Conservation (phyloP, 2,888 invertebrate species). For the Eupithecia subfuscata region DNA sequence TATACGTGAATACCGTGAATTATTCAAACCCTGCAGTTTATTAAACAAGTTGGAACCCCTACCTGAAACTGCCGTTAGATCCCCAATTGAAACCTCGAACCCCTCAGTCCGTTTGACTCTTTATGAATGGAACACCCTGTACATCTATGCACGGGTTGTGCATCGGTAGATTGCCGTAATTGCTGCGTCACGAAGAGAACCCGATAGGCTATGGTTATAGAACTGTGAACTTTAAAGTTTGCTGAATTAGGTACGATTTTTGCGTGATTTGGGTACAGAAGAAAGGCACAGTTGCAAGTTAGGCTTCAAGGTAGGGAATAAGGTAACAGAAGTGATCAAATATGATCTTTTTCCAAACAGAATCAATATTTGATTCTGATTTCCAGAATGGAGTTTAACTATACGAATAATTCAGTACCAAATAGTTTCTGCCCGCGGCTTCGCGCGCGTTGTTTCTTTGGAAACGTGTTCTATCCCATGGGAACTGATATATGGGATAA, state of each 20-base stretch:
- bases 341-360: background rate
- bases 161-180: slow-evolving; percentile 51
- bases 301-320: background rate
- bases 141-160: background rate
- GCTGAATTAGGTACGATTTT: background rate
- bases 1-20: background rate
- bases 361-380: background rate
- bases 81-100: background rate
- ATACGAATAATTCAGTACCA: background rate
- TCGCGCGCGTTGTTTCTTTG: no score
- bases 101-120: background rate
- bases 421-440: no score
- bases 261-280: background rate
- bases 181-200: slow-evolving; percentile 47
- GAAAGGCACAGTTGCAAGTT: background rate
- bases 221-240: background rate
- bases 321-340: background rate
- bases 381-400: background rate
- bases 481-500: no score
- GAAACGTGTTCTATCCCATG: no score
- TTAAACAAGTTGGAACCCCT: background rate
- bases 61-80: background rate
- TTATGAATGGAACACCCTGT: slow-evolving; percentile 5
- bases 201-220: slow-evolving; percentile 7
- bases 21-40: background rate